These are phyloP conservation scores for Rhincodon typus DNA, from an alignment of 2,797 vertebrate genomes.

Conservation along the genomic window DNA sequence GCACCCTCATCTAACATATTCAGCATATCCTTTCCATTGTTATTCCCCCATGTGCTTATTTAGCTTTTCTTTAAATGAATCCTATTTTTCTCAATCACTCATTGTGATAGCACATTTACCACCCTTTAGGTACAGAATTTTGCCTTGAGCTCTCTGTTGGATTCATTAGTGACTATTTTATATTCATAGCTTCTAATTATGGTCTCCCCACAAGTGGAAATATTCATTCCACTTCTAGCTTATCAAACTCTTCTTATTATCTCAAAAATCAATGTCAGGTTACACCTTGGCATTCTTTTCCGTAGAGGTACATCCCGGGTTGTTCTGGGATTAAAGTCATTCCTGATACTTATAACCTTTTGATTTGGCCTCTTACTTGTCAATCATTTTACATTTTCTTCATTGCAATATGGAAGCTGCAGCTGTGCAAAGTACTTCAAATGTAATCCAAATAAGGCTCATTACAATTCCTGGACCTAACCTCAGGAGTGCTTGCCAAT, in stretches of 20 bases:
- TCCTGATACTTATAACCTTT: background rate
- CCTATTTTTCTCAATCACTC: background rate
- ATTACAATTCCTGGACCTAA: background rate
- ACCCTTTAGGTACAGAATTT: background rate
- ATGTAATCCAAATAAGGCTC: background rate
- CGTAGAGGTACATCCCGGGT: background rate
- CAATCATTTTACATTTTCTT: background rate
- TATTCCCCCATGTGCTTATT: background rate
- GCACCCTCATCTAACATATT: background rate
- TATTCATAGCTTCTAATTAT: background rate
- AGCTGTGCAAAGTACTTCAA: background rate
- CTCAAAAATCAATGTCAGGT: background rate
- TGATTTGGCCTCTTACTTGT: background rate
- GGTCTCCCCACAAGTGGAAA: background rate
- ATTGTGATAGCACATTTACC: background rate
- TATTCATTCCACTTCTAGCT: background rate
- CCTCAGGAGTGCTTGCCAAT: background rate
- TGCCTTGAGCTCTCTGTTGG: background rate
- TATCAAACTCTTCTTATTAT: background rate
- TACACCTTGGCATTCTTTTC: background rate
- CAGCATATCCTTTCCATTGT: background rate
- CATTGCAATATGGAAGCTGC: background rate
- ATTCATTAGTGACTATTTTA: background rate
- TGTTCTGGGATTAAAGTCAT: background rate
- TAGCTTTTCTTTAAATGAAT: background rate